Percentiles rank a stretch among this genome's conserved stretches.
Evolutionary conservation across 2,113 vertebrate species (phyloP).

Genomic region (Caloenas nicobarica): DNA sequence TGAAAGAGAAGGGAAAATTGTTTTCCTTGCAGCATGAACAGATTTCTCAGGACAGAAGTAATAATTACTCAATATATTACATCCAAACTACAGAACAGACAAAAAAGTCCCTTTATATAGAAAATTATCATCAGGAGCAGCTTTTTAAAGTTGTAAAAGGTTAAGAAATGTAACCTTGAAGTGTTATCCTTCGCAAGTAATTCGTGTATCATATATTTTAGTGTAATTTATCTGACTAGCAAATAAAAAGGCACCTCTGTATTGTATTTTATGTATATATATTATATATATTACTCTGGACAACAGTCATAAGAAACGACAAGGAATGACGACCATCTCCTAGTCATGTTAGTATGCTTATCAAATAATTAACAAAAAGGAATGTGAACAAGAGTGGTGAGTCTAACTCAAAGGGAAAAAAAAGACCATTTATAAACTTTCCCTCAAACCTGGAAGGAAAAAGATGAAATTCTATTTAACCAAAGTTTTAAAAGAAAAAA

Average conservation of each 20-base stretch:
- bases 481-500: neutral
- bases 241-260: neutral
- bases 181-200: neutral
- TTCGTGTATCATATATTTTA: neutral
- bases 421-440: neutral
- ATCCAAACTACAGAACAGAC: neutral
- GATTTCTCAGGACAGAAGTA: neutral
- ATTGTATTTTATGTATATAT: too few species aligned
- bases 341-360: accelerated
- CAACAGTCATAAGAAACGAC: neutral
- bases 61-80: neutral
- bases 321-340: neutral
- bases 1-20: neutral
- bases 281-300: neutral
- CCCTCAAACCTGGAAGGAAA: neutral
- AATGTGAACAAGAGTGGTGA: neutral
- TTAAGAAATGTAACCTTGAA: neutral
- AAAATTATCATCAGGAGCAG: neutral
- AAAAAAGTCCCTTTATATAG: neutral
- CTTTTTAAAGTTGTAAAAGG: neutral
- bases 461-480: neutral
- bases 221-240: neutral
- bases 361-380: neutral
- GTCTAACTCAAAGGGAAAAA: neutral
- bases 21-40: neutral